Percentiles rank a stretch among this genome's conserved stretches.
phyloP scores from a whole-genome alignment of 2,113 vertebrate genomes.

The Scatophagus argus region DNA sequence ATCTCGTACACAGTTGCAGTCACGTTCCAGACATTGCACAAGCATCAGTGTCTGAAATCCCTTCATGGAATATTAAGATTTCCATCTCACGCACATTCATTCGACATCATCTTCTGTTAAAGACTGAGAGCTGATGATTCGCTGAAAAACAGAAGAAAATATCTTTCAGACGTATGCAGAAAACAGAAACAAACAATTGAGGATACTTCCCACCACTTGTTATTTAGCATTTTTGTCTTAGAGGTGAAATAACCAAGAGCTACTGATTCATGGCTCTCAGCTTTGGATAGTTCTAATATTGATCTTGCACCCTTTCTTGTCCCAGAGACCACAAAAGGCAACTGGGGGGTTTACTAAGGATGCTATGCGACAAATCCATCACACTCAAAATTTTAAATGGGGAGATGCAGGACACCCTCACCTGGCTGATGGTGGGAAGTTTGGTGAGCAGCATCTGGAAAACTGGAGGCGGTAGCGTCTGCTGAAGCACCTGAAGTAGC shows the following conservation, averaged over 20 bases:
- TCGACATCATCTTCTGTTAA: conserved; percentile 94
- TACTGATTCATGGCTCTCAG: conserved; percentile 61
- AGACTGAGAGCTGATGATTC: conserved; percentile 88
- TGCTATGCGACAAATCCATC: conserved; percentile 42
- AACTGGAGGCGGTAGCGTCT: conserved; percentile 95
- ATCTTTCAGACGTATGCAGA: conserved; percentile 16
- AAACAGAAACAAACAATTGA: no score
- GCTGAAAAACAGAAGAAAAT: conserved; percentile 83
- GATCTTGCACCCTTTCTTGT: conserved; percentile 82
- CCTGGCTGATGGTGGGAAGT: conserved; percentile 92
- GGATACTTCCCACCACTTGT: no score
- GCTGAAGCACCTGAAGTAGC: conserved; percentile 95
- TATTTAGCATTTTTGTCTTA: conserved; percentile 70
- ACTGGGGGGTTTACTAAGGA: conserved; percentile 80
- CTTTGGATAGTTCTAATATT: conserved; percentile 83
- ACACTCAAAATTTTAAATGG: neutral
- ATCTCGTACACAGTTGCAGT: neutral
- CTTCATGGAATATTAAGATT: neutral
- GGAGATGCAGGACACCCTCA: neutral
- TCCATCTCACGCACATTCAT: conserved; percentile 57
- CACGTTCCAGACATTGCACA: conserved; percentile 14
- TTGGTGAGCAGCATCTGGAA: conserved; percentile 99
- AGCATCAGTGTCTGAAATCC: conserved; percentile 24
- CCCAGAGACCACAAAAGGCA: conserved; percentile 70
- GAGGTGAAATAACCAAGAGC: conserved; percentile 81